Conservation (phyloP, 2,113 vertebrate genomes). For the Columbina picui region DNA sequence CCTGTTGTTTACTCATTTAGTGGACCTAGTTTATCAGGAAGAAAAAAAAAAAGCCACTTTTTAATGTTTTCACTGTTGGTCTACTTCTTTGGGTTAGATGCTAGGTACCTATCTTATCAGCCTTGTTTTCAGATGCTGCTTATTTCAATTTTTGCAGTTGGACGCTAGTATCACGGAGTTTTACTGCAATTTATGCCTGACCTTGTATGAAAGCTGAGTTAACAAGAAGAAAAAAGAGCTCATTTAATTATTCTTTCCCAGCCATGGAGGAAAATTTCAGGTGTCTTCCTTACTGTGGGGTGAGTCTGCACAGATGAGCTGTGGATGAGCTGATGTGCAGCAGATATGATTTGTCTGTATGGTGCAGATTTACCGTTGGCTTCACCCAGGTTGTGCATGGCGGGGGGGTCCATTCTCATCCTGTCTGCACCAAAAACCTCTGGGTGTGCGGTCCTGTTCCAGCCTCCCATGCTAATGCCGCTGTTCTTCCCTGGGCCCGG, state of each 20-base stretch:
- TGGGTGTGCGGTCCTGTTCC: background rate
- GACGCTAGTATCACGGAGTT: background rate
- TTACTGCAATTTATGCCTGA: background rate
- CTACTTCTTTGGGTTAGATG: background rate
- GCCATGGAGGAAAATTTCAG: background rate
- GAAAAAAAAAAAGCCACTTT: background rate
- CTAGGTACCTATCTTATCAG: fast-evolving
- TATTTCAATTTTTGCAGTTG: background rate
- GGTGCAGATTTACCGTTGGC: background rate
- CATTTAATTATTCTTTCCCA: background rate
- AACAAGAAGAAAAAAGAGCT: background rate
- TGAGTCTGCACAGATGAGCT: background rate
- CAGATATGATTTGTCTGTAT: background rate
- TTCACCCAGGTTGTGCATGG: background rate
- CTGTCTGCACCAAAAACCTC: background rate
- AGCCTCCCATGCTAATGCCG: background rate
- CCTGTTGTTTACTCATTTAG: background rate
- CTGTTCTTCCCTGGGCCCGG: background rate
- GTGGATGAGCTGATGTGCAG: background rate
- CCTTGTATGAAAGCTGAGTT: background rate
- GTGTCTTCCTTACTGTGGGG: background rate
- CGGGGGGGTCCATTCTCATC: background rate
- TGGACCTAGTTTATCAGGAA: background rate
- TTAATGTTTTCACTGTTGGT: background rate
- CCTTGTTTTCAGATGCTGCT: background rate